Evolutionary conservation across 2,113 vertebrate genomes (phyloP), one percentile per base, ranked within the genome.

Genomic region (Todiramphus saurophagus): DNA sequence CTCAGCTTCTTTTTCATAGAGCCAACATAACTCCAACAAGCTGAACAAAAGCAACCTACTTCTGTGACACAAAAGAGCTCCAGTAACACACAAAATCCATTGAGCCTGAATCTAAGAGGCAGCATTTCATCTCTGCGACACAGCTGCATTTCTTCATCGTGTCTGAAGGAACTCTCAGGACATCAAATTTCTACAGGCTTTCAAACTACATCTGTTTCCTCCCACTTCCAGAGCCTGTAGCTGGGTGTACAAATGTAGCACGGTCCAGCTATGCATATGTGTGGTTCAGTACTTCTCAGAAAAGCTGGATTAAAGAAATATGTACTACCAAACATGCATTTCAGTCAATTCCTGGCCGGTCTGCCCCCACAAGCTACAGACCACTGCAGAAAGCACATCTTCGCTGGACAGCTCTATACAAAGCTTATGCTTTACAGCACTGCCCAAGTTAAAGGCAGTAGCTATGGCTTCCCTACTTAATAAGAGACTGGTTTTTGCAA

Each of bases 201-300:
- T 51, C 70, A n/a, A 44, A 9, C 7, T 31, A 10, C 48, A 27
- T 10, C 68, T 67, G 24, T 5, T 81, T 17, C 25, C 48, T 48
- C 62, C 62, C 30, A 15, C 39, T 43, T 28, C 19, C 51, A 37
- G 53, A 55, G 67, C 62, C 50, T 31, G 35, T 17, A 48, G 39
- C 62, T 64, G 62, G 13, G 10, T 43, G 46, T 2, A 25, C 68
- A 60, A 39, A 30, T 1, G 6, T 4, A 68, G 60, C 58, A 27
- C 2, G 1, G 37, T 1, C 13, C 51, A 59, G 43, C 9, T 1
- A 9, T 2, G 24, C 35, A 11, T 1, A 15, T 19, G 11, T 3
- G 2, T 5, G 67, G n/a, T 18, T 13, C 74, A 12, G 44, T 10
- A 23, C 10, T 9, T 31, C 62, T 28, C 56, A 59, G 56, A 30